A percentile compares a stretch with the other conserved stretches of the same genome.
Conservation (phyloP, 2,888 invertebrate genomes). For the Tyria jacobaeae region DNA sequence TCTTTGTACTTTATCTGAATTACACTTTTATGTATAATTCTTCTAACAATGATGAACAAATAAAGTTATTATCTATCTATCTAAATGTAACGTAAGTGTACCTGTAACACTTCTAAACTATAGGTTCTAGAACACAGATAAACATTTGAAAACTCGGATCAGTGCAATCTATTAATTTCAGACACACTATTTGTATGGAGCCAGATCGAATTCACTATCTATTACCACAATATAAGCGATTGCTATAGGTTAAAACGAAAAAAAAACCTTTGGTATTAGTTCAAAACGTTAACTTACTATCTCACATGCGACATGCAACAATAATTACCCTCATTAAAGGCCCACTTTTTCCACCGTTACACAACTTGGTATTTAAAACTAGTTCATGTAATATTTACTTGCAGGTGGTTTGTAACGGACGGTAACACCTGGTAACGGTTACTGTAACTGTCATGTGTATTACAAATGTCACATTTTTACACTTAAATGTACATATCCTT, state of each 20-base stretch:
- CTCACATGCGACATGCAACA: background rate
- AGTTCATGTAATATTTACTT: constrained; percentile 23
- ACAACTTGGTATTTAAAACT: constrained; percentile 40
- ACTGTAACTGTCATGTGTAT: background rate
- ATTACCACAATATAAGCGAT: background rate
- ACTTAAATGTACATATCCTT: background rate
- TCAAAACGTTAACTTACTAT: background rate
- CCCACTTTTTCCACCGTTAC: constrained; percentile 14
- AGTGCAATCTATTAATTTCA: too few relatives aligned
- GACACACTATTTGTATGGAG: background rate
- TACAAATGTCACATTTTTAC: constrained; percentile 11
- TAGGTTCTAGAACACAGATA: too few relatives aligned
- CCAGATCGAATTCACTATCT: too few relatives aligned
- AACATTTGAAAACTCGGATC: too few relatives aligned
- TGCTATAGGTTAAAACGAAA: too few relatives aligned
- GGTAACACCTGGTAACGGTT: constrained; percentile 1
- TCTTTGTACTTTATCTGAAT: too few relatives aligned
- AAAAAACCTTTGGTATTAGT: too few relatives aligned
- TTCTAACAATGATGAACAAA: too few relatives aligned
- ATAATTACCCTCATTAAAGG: background rate
- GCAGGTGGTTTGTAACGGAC: constrained; percentile 12
- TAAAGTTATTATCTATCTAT: too few relatives aligned
- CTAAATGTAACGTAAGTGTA: too few relatives aligned
- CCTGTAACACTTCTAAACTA: too few relatives aligned
- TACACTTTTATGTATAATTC: too few relatives aligned